A percentile compares a stretch with the other conserved stretches of the same genome.
These are phyloP conservation scores for Palythoa heliodiscus DNA, from an alignment of 92 coral and sea anemone genomes.

Conservation along the genomic window DNA sequence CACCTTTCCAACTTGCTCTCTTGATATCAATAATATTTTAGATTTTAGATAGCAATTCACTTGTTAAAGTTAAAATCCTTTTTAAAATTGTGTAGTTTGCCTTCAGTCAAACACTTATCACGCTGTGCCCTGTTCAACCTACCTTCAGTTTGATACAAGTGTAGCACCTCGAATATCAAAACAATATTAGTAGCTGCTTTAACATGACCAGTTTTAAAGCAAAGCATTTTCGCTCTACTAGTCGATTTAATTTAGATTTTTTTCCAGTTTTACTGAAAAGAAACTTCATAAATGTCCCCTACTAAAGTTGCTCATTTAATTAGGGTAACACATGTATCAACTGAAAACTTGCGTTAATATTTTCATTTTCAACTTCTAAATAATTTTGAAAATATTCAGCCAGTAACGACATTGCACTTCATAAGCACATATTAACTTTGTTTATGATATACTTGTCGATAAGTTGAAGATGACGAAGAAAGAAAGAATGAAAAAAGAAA, in stretches of 20 bases:
- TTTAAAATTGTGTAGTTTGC: background rate
- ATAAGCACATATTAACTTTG: background rate
- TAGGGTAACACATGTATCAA: background rate
- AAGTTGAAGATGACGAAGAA: background rate
- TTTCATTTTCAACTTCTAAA: too few relatives aligned
- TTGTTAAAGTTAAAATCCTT: background rate
- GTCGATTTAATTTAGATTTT: background rate
- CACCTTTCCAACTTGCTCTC: background rate
- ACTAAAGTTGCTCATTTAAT: background rate
- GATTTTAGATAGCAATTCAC: background rate
- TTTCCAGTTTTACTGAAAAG: background rate
- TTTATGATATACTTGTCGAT: slow-evolving; percentile 12
- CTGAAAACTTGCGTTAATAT: background rate
- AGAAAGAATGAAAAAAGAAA: background rate
- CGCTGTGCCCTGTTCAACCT: background rate
- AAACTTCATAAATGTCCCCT: background rate
- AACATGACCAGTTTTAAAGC: background rate
- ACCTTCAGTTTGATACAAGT: background rate
- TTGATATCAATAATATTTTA: background rate
- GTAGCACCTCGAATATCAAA: background rate
- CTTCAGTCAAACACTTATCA: background rate
- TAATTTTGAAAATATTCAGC: background rate
- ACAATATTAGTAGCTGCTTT: background rate
- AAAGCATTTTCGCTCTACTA: background rate
- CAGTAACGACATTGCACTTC: background rate